Evolutionary conservation across 2,888 invertebrate genomes (phyloP), one percentile per base, ranked within the genome.

Genomic region (Phragmatobia fuliginosa): DNA sequence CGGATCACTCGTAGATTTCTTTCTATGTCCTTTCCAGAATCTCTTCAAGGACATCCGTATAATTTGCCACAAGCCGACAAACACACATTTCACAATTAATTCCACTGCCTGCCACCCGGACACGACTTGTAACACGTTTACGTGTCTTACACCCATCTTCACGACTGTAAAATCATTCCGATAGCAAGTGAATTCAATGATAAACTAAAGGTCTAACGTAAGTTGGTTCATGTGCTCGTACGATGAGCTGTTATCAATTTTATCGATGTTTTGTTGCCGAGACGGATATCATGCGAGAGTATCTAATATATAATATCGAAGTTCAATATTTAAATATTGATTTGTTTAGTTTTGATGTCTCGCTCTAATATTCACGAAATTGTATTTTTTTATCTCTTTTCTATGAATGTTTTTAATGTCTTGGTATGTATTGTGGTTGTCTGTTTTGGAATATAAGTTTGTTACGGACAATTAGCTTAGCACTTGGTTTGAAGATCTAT

Each of bases 41-140:
- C 89, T 89, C 79, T 91, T 90, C 52, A 91, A 87, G 36, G 83
- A 80, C 25, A 94, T 90, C 71, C 90, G 87, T 7, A 92, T 41
- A 28, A 94, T 79, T 77, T 95, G 94, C 92, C 92, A 94, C 41
- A 92, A 75, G 4, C 95, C 94, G 18, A 93, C 59, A 68, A 92
- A 86, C 41, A 92, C 70, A 77, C 92, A 92, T 75, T 90, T 89
- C 0, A 92, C 59, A 31, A 93, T 82, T 71, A 94, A 82, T 69
- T 92, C 91, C 18, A 94, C 88, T 0, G 94, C 93, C 36, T 88
- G 85, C 92, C 93, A 92, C 0, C 95, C 94, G 0, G 90, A 85
- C 0, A 94, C 88, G n/a, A 88, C 79, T 84, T 91, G 82, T 49
- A 95, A 83, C 38, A 92, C 89, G 77, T 90, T 88, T 67, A 71